Conservation (phyloP, 2,797 vertebrate species). For the Syngnathus rostellatus region DNA sequence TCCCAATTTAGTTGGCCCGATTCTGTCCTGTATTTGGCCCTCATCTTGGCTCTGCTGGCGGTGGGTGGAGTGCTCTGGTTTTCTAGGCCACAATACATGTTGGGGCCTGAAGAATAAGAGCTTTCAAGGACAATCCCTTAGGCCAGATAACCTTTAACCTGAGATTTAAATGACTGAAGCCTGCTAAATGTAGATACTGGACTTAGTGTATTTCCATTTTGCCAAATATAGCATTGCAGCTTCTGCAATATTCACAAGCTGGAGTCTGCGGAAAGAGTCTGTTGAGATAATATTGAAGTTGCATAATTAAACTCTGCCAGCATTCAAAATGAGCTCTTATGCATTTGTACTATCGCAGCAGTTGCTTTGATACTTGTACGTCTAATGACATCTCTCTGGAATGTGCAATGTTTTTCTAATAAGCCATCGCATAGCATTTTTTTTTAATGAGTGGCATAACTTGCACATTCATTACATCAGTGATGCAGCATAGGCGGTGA, state of each 20-base stretch:
- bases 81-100: not conserved
- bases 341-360: conserved; percentile 14
- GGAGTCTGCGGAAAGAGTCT: conserved; percentile 12
- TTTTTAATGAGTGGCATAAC: conserved; percentile 39
- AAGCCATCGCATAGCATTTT: conserved; percentile 12
- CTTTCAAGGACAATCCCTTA: conserved; percentile 17
- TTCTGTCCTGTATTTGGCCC: not conserved
- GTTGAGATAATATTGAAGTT: conserved; percentile 8
- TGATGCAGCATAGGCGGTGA: conserved; percentile 26
- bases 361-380: conserved; percentile 13
- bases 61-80: not conserved
- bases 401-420: conserved; percentile 21
- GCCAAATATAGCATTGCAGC: conserved; percentile 21
- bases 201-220: conserved; percentile 19
- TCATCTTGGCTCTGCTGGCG: not conserved
- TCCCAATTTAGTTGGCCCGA: not conserved
- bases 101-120: not conserved
- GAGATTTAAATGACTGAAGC: conserved; percentile 20
- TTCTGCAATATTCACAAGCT: conserved; percentile 10
- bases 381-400: conserved; percentile 20
- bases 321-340: conserved; percentile 10
- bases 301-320: conserved; percentile 10
- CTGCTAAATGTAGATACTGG: conserved; percentile 25
- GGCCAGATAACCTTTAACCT: conserved; percentile 14
- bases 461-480: conserved; percentile 49